Percentiles rank a stretch among this genome's conserved stretches.
These are phyloP conservation scores for Larimichthys crocea DNA, from an alignment of 2,113 vertebrate genomes.

Conservation along the genomic window DNA sequence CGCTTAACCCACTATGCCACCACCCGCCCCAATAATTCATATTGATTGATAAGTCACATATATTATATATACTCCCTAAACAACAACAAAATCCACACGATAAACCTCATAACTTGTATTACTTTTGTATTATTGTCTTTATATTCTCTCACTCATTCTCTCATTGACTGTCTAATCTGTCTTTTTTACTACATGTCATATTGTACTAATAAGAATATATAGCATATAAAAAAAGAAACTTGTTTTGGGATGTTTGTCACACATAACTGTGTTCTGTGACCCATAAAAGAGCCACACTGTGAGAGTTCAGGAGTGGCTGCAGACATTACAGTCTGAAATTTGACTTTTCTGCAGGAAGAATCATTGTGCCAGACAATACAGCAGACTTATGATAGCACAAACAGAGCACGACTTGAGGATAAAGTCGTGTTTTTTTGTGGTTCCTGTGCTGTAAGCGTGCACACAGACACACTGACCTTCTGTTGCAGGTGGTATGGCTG, in stretches of 20 bases:
- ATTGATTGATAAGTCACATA: no score
- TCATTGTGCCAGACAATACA: constrained; percentile 35
- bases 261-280: no score
- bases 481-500: constrained; percentile 50
- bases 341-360: background rate
- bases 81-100: background rate
- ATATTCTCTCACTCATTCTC: background rate
- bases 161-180: background rate
- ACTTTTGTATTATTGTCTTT: background rate
- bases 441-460: background rate
- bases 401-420: background rate
- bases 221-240: no score
- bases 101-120: background rate
- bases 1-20: no score
- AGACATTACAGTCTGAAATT: background rate
- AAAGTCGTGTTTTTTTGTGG: constrained; percentile 21
- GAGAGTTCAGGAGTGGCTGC: no score
- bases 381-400: background rate
- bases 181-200: no score
- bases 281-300: no score
- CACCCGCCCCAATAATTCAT: no score
- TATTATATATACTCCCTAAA: background rate
- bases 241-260: no score
- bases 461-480: constrained; percentile 57
- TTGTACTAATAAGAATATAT: no score